Conservation (phyloP, 2,888 invertebrate species). For the Lathronympha strigana region DNA sequence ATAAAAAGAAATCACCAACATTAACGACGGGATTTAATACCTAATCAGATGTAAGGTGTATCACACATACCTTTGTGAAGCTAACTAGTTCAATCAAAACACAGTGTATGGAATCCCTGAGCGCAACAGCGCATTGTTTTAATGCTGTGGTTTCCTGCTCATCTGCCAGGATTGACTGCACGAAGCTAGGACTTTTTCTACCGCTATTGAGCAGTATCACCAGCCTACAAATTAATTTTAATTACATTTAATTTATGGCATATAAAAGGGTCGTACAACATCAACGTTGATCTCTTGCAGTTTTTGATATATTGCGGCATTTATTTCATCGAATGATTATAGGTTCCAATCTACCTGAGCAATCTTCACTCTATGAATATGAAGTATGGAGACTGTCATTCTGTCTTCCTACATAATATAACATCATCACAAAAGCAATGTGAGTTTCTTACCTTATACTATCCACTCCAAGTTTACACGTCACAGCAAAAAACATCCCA, state of each 20-base stretch:
- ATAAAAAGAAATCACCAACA: too few relatives aligned
- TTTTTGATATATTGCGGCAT: too few relatives aligned
- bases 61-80: slow-evolving; percentile 65
- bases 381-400: too few relatives aligned
- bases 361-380: too few relatives aligned
- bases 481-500: slow-evolving; percentile 65
- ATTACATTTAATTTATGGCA: too few relatives aligned
- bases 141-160: slow-evolving; percentile 61
- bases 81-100: slow-evolving; percentile 63
- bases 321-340: too few relatives aligned
- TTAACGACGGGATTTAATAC: too few relatives aligned
- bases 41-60: too few relatives aligned
- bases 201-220: slow-evolving; percentile 57
- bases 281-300: too few relatives aligned
- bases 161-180: slow-evolving; percentile 67
- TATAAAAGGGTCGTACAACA: too few relatives aligned
- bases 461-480: slow-evolving; percentile 67
- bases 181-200: slow-evolving; percentile 59
- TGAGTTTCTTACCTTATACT: slow-evolving; percentile 58
- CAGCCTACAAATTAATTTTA: slow-evolving; percentile 51
- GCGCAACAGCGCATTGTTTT: slow-evolving; percentile 57
- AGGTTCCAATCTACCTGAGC: too few relatives aligned
- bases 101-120: slow-evolving; percentile 54
- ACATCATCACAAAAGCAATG: neutral
- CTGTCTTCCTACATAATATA: too few relatives aligned